These are phyloP conservation scores for Ceryle rudis DNA, from an alignment of 2,797 vertebrate genomes.

Conservation along the genomic window DNA sequence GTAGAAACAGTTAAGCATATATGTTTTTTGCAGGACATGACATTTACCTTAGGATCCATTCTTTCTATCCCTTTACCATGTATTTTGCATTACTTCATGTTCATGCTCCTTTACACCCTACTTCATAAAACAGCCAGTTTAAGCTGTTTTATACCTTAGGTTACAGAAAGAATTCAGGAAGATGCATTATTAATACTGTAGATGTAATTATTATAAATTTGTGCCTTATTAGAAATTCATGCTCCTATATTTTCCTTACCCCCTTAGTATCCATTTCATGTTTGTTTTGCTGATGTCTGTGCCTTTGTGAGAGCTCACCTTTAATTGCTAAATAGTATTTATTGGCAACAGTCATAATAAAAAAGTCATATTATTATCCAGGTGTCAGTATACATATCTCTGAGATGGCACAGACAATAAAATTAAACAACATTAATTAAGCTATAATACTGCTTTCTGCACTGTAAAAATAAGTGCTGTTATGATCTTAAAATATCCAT, in stretches of 20 bases:
- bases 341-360: not conserved
- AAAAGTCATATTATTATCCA: not conserved
- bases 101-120: not conserved
- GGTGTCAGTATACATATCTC: not conserved
- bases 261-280: not conserved
- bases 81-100: not conserved
- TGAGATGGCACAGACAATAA: not conserved
- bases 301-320: not conserved
- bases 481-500: not conserved
- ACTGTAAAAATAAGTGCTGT: not conserved
- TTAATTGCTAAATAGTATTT: not conserved
- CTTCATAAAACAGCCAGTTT: not conserved
- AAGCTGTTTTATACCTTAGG: not conserved
- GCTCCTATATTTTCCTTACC: not conserved
- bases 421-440: not conserved
- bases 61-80: not conserved
- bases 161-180: not conserved
- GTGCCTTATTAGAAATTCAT: rapidly evolving
- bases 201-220: not conserved
- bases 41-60: not conserved
- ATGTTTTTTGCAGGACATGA: not conserved
- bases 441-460: not conserved
- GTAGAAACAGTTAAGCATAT: not conserved
- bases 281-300: not conserved
- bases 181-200: not conserved